Percentiles rank a stretch among this genome's conserved stretches.
phyloP scores from a whole-genome alignment of 2,888 invertebrate genomes.

The Plutella xylostella region DNA sequence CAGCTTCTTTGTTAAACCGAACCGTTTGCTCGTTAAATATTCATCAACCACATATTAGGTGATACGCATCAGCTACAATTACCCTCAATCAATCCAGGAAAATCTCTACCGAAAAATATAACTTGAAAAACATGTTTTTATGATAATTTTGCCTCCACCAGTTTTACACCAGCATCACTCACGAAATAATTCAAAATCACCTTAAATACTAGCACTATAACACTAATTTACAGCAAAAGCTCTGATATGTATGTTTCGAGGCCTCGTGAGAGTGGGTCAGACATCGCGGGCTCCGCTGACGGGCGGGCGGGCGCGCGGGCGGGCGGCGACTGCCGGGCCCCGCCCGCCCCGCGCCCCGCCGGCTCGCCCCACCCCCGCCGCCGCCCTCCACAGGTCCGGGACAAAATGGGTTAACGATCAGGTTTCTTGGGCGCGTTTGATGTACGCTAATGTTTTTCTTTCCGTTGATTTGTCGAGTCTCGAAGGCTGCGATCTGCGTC shows the following conservation, averaged over 20 bases:
- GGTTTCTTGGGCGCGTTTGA: constrained; percentile 28
- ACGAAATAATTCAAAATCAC: constrained; percentile 11
- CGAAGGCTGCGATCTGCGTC: not conserved
- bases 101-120: no score
- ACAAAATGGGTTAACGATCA: constrained; percentile 56
- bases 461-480: constrained; percentile 25
- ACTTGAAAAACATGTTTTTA: no score
- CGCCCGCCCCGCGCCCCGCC: not conserved
- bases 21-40: no score
- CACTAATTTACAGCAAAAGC: constrained; percentile 17
- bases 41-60: no score
- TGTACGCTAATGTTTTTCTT: constrained; percentile 24
- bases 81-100: no score
- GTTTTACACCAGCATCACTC: no score
- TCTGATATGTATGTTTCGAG: constrained; percentile 57
- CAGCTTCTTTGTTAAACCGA: no score
- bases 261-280: constrained; percentile 27
- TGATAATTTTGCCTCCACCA: no score
- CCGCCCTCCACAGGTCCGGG: constrained; percentile 20
- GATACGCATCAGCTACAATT: no score
- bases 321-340: constrained; percentile 50
- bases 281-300: constrained; percentile 20
- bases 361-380: constrained; percentile 18
- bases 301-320: constrained; percentile 31
- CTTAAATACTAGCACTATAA: constrained; percentile 20